Percentiles rank a stretch among this genome's conserved stretches.
phyloP scores from a whole-genome alignment of 2,113 vertebrate genomes.

The Scomber scombrus region DNA sequence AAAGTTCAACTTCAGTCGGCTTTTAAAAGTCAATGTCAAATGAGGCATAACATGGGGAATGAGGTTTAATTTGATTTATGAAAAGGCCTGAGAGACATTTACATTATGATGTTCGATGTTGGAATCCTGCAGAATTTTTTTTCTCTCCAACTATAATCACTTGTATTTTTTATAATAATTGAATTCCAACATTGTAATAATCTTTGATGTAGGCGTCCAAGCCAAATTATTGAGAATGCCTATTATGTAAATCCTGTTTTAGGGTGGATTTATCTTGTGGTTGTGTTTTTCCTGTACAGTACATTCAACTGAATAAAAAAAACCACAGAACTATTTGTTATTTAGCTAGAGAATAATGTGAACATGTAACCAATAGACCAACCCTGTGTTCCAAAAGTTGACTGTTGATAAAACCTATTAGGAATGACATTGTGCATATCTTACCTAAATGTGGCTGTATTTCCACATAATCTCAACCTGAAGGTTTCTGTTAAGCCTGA shows the following conservation, averaged over 20 bases:
- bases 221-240: conserved; percentile 1
- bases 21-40: conserved; percentile 39
- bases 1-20: conserved; percentile 23
- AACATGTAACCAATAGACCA: conserved; percentile 19
- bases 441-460: not conserved
- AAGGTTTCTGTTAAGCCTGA: conserved; percentile 47
- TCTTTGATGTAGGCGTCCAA: not conserved
- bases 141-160: not conserved
- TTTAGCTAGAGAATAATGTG: conserved; percentile 34
- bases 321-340: conserved; percentile 26
- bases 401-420: conserved; percentile 1
- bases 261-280: not conserved
- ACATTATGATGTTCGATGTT: conserved; percentile 3
- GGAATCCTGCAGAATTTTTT: not conserved
- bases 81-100: conserved; percentile 38
- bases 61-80: conserved; percentile 22
- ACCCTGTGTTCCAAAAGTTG: conserved; percentile 17
- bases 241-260: conserved; percentile 6
- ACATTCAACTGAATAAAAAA: conserved; percentile 56
- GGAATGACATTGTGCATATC: conserved; percentile 6
- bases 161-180: conserved; percentile 2
- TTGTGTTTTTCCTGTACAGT: conserved; percentile 34
- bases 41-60: not conserved
- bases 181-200: not conserved
- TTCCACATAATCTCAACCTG: conserved; percentile 32